These are phyloP conservation scores for Aspidoscelis tigris DNA, from an alignment of 2,113 vertebrate species.

Conservation along the genomic window DNA sequence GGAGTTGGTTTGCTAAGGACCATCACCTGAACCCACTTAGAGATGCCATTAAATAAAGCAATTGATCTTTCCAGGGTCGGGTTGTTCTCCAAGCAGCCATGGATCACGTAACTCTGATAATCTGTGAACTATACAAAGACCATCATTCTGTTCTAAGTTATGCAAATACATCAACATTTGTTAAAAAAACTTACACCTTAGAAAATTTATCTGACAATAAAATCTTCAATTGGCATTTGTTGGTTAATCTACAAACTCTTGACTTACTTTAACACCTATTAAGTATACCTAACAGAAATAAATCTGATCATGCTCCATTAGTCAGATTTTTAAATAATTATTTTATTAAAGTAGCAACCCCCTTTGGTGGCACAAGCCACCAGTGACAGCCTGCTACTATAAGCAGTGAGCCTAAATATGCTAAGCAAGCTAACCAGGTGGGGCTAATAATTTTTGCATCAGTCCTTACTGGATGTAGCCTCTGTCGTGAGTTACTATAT, in stretches of 20 bases:
- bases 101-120: constrained; percentile 96
- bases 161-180: not conserved
- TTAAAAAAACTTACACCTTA: not conserved
- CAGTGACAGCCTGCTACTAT: no score
- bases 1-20: constrained; percentile 97
- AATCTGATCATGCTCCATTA: not conserved
- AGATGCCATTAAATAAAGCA: constrained; percentile 94
- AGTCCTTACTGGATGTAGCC: no score
- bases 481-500: no score
- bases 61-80: constrained; percentile 96
- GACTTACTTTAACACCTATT: not conserved
- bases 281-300: not conserved
- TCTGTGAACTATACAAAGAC: constrained; percentile 89
- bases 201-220: not conserved
- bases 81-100: constrained; percentile 92
- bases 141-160: not conserved
- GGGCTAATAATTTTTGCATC: no score
- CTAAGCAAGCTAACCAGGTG: no score
- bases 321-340: not conserved
- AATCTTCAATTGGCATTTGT: not conserved
- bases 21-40: constrained; percentile 99
- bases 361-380: no score
- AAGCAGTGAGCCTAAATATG: no score
- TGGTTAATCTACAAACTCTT: not conserved
- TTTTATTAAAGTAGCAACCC: no score